Evolutionary conservation across 2,797 vertebrate species (phyloP).

Genomic region (Anniella stebbinsi): DNA sequence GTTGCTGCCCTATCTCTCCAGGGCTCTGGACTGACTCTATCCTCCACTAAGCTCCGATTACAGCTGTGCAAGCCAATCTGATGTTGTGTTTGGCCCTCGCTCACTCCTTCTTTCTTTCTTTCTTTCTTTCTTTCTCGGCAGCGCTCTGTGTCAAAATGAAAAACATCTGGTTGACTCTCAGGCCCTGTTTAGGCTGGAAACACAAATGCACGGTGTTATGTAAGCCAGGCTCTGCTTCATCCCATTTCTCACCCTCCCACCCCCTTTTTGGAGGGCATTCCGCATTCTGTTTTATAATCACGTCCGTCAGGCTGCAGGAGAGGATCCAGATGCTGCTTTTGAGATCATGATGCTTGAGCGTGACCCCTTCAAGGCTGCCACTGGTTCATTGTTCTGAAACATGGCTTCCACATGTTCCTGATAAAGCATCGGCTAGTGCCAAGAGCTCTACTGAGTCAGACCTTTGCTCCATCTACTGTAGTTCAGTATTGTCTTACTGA

Average conservation of each 20-base stretch:
- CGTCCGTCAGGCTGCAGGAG: constrained; percentile 41
- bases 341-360: not conserved
- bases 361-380: not conserved
- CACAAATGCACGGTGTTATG: constrained; percentile 73
- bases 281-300: constrained; percentile 68
- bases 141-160: constrained; percentile 66
- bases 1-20: constrained; percentile 31
- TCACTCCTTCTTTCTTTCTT: constrained; percentile 65
- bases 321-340: constrained; percentile 41
- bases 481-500: not conserved
- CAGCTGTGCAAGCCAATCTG: constrained; percentile 48
- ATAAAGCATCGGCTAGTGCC: fast-evolving
- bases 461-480: too few relatives aligned
- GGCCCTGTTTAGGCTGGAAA: constrained; percentile 69
- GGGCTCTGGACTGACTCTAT: constrained; percentile 21
- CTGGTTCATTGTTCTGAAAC: constrained; percentile 13
- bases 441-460: not conserved
- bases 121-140: constrained; percentile 54
- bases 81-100: constrained; percentile 56
- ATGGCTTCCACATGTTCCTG: not conserved
- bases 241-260: constrained; percentile 44
- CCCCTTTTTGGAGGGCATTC: constrained; percentile 59
- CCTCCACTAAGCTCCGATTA: constrained; percentile 58
- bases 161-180: constrained; percentile 76
- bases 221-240: constrained; percentile 63